Percentiles rank a stretch among this genome's conserved stretches.
Evolutionary conservation across 2,113 vertebrate species (phyloP).

Genomic region (Aphyosemion australe): DNA sequence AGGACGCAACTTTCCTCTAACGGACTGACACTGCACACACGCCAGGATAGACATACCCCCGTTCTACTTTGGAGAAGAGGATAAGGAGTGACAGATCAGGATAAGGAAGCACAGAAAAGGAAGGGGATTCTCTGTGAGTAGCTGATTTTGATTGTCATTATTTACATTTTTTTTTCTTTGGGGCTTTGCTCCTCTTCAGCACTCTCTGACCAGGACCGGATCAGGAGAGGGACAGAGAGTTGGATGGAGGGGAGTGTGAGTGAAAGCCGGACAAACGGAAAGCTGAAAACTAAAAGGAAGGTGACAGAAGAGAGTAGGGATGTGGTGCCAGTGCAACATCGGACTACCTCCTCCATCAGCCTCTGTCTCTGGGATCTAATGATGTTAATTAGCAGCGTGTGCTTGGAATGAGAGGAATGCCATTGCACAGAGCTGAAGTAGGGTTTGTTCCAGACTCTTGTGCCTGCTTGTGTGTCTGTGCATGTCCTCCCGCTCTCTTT

Average conservation of each 20-base stretch:
- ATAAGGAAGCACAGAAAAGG: constrained; percentile 48
- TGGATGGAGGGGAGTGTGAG: constrained; percentile 40
- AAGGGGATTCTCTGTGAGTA: constrained; percentile 69
- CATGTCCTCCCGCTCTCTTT: constrained; percentile 15
- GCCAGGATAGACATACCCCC: constrained; percentile 55
- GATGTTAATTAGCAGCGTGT: constrained; percentile 66
- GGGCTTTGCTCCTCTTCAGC: constrained; percentile 31
- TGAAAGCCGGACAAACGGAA: constrained; percentile 16
- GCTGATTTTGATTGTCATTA: constrained; percentile 35
- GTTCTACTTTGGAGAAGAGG: constrained; percentile 61
- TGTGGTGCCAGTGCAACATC: constrained; percentile 38
- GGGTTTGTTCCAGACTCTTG: constrained; percentile 48
- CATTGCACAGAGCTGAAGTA: constrained; percentile 43
- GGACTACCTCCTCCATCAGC: constrained; percentile 57
- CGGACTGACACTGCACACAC: constrained; percentile 71
- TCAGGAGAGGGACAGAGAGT: constrained; percentile 31
- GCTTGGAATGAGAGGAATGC: constrained; percentile 74
- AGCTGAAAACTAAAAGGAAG: constrained; percentile 18
- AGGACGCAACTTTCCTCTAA: constrained; percentile 70
- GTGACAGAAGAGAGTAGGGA: constrained; percentile 47
- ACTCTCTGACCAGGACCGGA: constrained; percentile 29
- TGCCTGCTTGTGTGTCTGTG: constrained; percentile 3
- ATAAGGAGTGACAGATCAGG: constrained; percentile 70
- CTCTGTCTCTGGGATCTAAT: constrained; percentile 52
- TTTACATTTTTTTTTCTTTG: constrained; percentile 20